Evolutionary conservation across 2,888 invertebrate genomes (phyloP).

Genomic region (Nomada hirtipes): DNA sequence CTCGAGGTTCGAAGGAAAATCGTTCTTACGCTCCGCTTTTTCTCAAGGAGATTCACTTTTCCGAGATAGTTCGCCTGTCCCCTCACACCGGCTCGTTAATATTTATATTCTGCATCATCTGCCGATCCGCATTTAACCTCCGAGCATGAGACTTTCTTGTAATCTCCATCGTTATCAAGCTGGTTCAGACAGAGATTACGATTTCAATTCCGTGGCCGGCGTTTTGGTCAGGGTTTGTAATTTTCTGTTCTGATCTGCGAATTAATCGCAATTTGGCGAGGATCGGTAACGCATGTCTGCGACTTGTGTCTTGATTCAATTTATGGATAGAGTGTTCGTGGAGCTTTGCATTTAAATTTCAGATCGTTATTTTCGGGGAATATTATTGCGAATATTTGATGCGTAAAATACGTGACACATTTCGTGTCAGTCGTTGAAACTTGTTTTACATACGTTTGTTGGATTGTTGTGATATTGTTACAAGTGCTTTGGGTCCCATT

Average conservation of each 20-base stretch:
- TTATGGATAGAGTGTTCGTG: background rate
- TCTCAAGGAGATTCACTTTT: slow-evolving; percentile 44
- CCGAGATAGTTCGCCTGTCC: slow-evolving; percentile 24
- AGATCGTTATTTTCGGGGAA: background rate
- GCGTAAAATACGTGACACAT: too few relatives aligned
- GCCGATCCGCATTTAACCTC: slow-evolving; percentile 36
- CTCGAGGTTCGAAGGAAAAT: slow-evolving; percentile 63
- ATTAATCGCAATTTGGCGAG: background rate
- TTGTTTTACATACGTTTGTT: too few relatives aligned
- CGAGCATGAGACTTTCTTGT: background rate
- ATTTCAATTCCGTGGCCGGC: background rate
- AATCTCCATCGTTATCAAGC: background rate
- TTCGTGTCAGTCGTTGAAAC: too few relatives aligned
- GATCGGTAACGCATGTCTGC: background rate
- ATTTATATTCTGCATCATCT: slow-evolving; percentile 53
- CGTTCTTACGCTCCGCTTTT: slow-evolving; percentile 57
- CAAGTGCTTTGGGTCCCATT: too few relatives aligned
- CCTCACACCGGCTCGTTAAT: slow-evolving; percentile 37
- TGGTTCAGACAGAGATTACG: background rate
- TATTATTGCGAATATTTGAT: too few relatives aligned
- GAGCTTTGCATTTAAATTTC: background rate
- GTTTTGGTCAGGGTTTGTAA: background rate
- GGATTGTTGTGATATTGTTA: too few relatives aligned
- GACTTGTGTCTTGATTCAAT: background rate
- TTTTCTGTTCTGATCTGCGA: too few relatives aligned